These are phyloP conservation scores for Clistopyga incitator DNA, from an alignment of 2,888 invertebrate genomes.

Conservation along the genomic window DNA sequence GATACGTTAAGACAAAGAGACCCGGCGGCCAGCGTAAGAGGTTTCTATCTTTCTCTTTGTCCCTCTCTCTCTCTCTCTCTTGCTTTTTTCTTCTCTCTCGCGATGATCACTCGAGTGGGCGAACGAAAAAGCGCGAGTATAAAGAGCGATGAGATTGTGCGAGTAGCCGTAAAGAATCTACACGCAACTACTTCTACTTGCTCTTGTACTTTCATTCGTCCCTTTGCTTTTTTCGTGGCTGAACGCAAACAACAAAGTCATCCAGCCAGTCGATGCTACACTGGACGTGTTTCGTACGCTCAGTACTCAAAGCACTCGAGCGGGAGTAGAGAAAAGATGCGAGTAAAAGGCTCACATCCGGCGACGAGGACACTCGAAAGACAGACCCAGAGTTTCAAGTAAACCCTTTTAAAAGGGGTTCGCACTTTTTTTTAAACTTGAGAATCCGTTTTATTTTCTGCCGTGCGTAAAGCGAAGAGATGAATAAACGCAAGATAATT, in stretches of 20 bases:
- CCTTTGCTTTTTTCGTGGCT: conserved; percentile 25
- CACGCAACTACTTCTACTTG: conserved; percentile 35
- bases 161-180: conserved; percentile 47
- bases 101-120: conserved; percentile 55
- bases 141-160: conserved; percentile 27
- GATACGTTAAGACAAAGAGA: conserved; percentile 65
- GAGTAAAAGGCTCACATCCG: conserved; percentile 35
- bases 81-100: conserved; percentile 14
- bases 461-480: background rate
- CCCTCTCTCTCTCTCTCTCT: conserved; percentile 5
- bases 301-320: conserved; percentile 34
- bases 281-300: conserved; percentile 19
- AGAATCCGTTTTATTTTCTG: background rate
- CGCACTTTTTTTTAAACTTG: background rate
- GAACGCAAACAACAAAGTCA: conserved; percentile 41
- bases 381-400: background rate
- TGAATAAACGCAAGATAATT: background rate
- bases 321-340: conserved; percentile 13
- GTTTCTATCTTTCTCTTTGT: conserved; percentile 42
- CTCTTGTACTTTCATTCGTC: conserved; percentile 18
- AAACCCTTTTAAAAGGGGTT: background rate
- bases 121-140: conserved; percentile 27
- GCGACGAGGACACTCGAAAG: conserved; percentile 47
- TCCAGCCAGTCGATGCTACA: background rate
- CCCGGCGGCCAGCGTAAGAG: conserved; percentile 31